Conservation (phyloP, 2,888 invertebrate species). For the Synergus laeviventris region DNA sequence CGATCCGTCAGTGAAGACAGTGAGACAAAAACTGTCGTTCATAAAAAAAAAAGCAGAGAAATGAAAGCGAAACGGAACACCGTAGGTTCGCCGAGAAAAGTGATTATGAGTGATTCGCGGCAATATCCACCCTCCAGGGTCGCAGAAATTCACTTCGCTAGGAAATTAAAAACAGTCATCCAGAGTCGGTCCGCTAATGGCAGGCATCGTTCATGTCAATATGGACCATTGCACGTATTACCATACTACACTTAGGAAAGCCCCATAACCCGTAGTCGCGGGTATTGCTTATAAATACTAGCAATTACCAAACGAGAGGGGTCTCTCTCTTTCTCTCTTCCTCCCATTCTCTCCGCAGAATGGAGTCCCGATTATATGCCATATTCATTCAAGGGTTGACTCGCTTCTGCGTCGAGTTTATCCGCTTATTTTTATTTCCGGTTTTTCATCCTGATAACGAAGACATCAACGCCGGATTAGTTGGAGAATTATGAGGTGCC, state of each 20-base stretch:
- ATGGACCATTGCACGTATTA: slow-evolving; percentile 76
- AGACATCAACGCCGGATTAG: background rate
- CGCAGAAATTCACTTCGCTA: slow-evolving; percentile 74
- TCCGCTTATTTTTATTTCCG: slow-evolving; percentile 44
- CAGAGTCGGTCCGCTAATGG: slow-evolving; percentile 72
- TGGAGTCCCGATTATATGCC: slow-evolving; percentile 64
- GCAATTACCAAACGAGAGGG: slow-evolving; percentile 71
- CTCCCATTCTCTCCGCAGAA: slow-evolving; percentile 50
- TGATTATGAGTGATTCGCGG: slow-evolving; percentile 75
- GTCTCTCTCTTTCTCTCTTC: slow-evolving; percentile 49
- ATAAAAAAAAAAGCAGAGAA: background rate
- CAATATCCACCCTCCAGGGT: slow-evolving; percentile 73
- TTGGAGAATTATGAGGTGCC: background rate
- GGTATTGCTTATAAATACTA: slow-evolving; percentile 75
- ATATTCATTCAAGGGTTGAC: slow-evolving; percentile 43
- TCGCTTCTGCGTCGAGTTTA: slow-evolving; percentile 48
- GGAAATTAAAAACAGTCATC: slow-evolving; percentile 76
- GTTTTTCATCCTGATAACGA: background rate
- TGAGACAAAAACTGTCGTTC: background rate
- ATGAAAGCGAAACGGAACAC: slow-evolving; percentile 19
- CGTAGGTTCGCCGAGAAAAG: slow-evolving; percentile 55
- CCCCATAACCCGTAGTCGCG: slow-evolving; percentile 57
- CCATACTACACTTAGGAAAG: slow-evolving; percentile 72
- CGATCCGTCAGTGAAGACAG: slow-evolving; percentile 14
- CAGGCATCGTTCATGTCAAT: slow-evolving; percentile 76